Percentiles rank a stretch among this genome's conserved stretches.
phyloP scores from a whole-genome alignment of 2,797 vertebrate species.

The Pantherophis vulpinus region DNA sequence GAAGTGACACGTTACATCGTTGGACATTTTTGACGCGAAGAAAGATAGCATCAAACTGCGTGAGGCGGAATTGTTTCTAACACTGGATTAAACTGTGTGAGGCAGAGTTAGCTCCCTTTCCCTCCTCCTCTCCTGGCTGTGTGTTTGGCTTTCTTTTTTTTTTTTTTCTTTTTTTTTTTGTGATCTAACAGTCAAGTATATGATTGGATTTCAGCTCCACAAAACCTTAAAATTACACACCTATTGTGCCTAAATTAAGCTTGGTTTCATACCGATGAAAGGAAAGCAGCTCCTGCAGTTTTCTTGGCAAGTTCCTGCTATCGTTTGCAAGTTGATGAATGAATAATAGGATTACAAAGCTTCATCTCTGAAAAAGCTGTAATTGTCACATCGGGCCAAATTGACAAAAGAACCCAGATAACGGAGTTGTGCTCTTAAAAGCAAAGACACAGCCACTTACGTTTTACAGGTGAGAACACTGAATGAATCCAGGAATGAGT shows the following conservation, averaged over 20 bases:
- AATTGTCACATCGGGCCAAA: slow-evolving; percentile 77
- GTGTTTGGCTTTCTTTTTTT: no score
- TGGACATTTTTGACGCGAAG: slow-evolving; percentile 18
- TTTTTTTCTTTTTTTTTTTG: no score
- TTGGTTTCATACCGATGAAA: slow-evolving; percentile 84
- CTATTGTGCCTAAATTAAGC: slow-evolving; percentile 94
- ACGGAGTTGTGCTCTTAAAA: slow-evolving; percentile 58
- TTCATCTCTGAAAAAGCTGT: slow-evolving; percentile 78
- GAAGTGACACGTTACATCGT: slow-evolving; percentile 39
- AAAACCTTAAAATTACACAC: slow-evolving; percentile 99
- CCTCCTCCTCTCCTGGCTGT: slow-evolving; percentile 70
- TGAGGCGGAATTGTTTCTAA: slow-evolving; percentile 74
- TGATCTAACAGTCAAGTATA: slow-evolving; percentile 94
- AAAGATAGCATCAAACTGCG: slow-evolving; percentile 41
- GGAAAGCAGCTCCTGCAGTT: slow-evolving; percentile 80
- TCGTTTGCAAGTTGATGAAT: slow-evolving; percentile 85
- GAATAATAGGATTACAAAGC: slow-evolving; percentile 93
- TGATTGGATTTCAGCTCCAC: slow-evolving; percentile 99
- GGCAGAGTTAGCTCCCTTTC: slow-evolving; percentile 81
- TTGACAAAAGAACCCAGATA: slow-evolving; percentile 72
- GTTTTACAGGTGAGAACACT: slow-evolving; percentile 45
- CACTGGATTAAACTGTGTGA: slow-evolving; percentile 79
- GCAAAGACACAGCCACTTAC: slow-evolving; percentile 60
- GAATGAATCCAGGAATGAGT: slow-evolving; percentile 41
- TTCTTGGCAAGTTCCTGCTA: slow-evolving; percentile 80